Evolutionary conservation across 2,888 invertebrate genomes (phyloP).

Genomic region (Prosopocoilus inquinatus): DNA sequence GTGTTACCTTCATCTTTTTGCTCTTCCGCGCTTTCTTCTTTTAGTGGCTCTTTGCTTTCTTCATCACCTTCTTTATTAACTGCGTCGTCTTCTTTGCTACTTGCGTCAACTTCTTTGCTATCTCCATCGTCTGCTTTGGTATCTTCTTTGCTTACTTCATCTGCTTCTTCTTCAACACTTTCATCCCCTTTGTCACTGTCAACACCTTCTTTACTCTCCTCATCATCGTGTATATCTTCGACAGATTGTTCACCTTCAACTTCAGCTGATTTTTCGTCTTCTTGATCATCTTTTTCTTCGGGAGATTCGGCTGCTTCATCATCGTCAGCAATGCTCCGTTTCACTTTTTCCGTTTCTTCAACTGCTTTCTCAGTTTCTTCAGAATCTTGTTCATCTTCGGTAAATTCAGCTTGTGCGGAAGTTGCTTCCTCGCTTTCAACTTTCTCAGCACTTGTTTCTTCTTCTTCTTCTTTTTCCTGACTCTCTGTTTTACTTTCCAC

Average conservation of each 20-base stretch:
- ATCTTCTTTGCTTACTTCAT: conserved; percentile 33
- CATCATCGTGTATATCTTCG: conserved; percentile 25
- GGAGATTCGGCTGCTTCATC: conserved; percentile 15
- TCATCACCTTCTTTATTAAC: conserved; percentile 9
- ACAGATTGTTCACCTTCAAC: conserved; percentile 20
- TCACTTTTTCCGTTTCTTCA: conserved; percentile 25
- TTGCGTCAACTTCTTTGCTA: conserved; percentile 19
- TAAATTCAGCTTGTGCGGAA: conserved; percentile 16
- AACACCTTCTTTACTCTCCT: conserved; percentile 25
- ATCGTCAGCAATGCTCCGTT: conserved; percentile 2
- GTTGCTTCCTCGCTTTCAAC: conserved; percentile 21
- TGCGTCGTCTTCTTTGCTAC: conserved; percentile 27
- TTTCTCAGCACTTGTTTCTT: conserved; percentile 17
- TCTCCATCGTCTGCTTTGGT: conserved; percentile 42
- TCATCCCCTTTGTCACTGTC: conserved; percentile 24
- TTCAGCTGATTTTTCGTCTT: conserved; percentile 18
- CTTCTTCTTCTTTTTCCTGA: conserved; percentile 18
- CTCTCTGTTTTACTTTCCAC: conserved; percentile 15
- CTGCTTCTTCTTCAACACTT: conserved; percentile 7
- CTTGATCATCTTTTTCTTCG: conserved; percentile 13
- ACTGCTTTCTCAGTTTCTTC: conserved; percentile 6
- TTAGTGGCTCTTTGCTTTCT: conserved; percentile 16
- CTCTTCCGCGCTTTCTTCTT: conserved; percentile 21
- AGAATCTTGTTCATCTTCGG: not conserved
- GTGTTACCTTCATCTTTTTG: conserved; percentile 15